These are phyloP conservation scores for Jaculus jaculus DNA, from an alignment of 2,113 vertebrate species.

Conservation along the genomic window DNA sequence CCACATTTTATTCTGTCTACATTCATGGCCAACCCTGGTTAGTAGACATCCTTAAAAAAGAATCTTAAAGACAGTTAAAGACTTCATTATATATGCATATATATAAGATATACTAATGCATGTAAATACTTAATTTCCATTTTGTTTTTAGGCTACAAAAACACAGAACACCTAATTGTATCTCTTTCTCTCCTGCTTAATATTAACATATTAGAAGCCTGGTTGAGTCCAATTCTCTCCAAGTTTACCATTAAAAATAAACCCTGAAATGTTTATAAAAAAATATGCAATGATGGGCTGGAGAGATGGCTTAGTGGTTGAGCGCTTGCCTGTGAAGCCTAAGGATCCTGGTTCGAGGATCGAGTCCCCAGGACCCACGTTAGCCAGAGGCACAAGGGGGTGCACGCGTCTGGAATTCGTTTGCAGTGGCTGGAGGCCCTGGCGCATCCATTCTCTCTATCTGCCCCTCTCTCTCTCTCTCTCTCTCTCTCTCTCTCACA, in stretches of 20 bases:
- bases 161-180: neutral
- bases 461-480: too few relatives aligned
- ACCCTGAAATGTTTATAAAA: neutral
- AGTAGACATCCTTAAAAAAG: neutral
- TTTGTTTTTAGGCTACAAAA: neutral
- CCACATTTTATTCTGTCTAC: neutral
- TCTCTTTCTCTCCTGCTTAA: slow-evolving; percentile 17
- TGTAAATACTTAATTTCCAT: neutral
- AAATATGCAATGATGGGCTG: too few relatives aligned
- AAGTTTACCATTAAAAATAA: slow-evolving; percentile 8
- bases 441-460: too few relatives aligned
- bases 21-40: neutral
- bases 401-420: too few relatives aligned
- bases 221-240: neutral
- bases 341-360: too few relatives aligned
- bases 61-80: neutral
- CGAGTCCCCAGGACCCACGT: too few relatives aligned
- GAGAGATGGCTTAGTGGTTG: too few relatives aligned
- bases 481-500: too few relatives aligned
- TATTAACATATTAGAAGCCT: neutral
- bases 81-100: neutral
- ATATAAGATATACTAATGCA: neutral
- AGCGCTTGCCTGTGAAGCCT: too few relatives aligned
- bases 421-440: too few relatives aligned
- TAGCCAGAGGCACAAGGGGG: too few relatives aligned